Base-by-base conservation (phyloP, 2,113 vertebrate genomes). In the Psittacus erithacus region DNA sequence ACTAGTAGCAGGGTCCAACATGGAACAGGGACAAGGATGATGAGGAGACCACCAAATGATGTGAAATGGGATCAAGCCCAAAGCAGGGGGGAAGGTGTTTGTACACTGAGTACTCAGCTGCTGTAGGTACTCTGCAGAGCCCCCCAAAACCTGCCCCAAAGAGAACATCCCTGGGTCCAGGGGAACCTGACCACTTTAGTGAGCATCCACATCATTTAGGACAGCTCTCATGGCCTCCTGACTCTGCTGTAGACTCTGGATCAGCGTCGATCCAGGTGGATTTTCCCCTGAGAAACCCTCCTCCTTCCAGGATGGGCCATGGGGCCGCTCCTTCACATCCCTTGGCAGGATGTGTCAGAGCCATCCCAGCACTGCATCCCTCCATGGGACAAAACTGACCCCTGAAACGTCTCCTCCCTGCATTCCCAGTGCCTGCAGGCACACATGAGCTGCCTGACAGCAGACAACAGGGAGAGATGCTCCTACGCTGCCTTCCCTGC, bases 1-100 rank as follows among this genome's bases (percentile, higher is more conserved):
- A 19, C 9, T 25, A 7, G 9, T 1, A 1, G 8, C 41, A 10
- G 68, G 29, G 4, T 60, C 24, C 59, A 29, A 62, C 33, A 10
- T 0, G 7, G 19, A 29, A 39, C 20, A 35, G 31, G 44, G 15
- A 24, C 55, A 20, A 25, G 33, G 38, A 11, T 0, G 0, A 13
- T 1, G 2, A 22, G 18, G 20, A 10, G 8, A 35, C 3, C 5
- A 22, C 9, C 22, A 20, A 50, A 1, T 8, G n/a, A 18, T 9
- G 6, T 2, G 50, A 59, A 67, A 29, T 3, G 13, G 24, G 41
- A 15, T 13, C 22, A 15, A n/a, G 20, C 7, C 10, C 23, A 20
- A 5, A 22, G 33, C 59, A 91, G 53, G 62, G 6, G 33, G 52
- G 25, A 71, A 62, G 38, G 17, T 33, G 43, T 6, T 7, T 27